phyloP scores from a whole-genome alignment of 2,888 invertebrate species.

The Euspilapteryx auroguttella region DNA sequence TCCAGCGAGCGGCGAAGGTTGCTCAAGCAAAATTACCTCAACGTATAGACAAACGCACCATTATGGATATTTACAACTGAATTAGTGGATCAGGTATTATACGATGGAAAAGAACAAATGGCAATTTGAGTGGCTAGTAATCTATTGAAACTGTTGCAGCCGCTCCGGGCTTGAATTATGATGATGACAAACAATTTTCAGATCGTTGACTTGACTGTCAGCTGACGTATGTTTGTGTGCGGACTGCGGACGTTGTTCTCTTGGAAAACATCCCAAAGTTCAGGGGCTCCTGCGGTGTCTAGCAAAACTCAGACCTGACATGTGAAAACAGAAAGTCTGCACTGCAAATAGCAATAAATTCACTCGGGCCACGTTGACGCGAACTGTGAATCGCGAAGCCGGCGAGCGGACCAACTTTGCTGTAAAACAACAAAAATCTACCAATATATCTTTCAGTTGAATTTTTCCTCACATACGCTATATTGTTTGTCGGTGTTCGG shows the following conservation, averaged over 20 bases:
- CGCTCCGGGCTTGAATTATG: neutral
- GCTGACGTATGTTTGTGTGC: slow-evolving; percentile 4
- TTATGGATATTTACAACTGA: slow-evolving; percentile 20
- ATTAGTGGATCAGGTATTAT: slow-evolving; percentile 13
- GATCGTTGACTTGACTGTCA: neutral
- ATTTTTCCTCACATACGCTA: slow-evolving; percentile 9
- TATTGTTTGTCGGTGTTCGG: slow-evolving; percentile 1
- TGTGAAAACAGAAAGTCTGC: slow-evolving; percentile 41
- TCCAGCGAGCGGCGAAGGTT: slow-evolving; percentile 34
- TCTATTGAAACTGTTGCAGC: too few species aligned
- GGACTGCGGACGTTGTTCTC: slow-evolving; percentile 6
- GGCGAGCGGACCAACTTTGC: slow-evolving; percentile 23
- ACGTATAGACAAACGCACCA: slow-evolving; percentile 24
- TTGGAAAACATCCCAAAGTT: slow-evolving; percentile 8
- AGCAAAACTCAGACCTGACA: slow-evolving; percentile 28
- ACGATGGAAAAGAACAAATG: neutral
- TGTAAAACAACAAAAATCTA: slow-evolving; percentile 43
- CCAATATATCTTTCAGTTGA: slow-evolving; percentile 35
- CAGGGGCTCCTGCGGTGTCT: slow-evolving; percentile 11
- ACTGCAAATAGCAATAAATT: slow-evolving; percentile 50
- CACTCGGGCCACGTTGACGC: slow-evolving; percentile 36
- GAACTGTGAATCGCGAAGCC: slow-evolving; percentile 31
- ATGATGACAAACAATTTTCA: too few species aligned
- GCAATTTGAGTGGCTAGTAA: too few species aligned
- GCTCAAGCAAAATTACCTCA: slow-evolving; percentile 41